Conservation (phyloP, 2,888 invertebrate genomes). For the Dasypolia templi region DNA sequence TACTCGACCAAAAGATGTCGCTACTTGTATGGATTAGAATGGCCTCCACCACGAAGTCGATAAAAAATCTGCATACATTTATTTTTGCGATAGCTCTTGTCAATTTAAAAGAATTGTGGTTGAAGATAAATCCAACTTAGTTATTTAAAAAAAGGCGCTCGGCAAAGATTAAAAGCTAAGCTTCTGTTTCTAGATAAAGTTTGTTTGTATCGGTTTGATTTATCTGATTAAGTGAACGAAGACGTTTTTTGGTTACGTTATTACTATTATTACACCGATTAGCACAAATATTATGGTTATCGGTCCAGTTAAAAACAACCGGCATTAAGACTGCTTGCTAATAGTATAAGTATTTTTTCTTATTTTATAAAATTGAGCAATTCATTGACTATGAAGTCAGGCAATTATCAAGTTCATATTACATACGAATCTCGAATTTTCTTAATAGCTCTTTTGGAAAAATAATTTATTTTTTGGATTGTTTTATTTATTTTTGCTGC, state of each 20-base stretch:
- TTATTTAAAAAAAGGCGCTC: not conserved
- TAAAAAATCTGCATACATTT: not conserved
- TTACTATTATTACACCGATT: not conserved
- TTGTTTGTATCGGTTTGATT: not conserved
- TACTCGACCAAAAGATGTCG: slow-evolving; percentile 55
- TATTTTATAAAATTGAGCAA: no score
- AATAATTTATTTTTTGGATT: no score
- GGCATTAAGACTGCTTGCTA: not conserved
- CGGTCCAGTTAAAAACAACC: not conserved
- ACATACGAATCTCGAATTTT: not conserved
- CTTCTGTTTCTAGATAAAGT: not conserved
- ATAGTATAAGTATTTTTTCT: not conserved
- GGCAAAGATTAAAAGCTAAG: not conserved
- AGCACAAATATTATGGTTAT: slow-evolving; percentile 6
- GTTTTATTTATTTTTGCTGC: no score
- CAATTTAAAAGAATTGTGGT: not conserved
- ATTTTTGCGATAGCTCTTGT: no score
- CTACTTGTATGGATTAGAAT: slow-evolving; percentile 20
- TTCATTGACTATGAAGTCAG: slow-evolving; percentile 9
- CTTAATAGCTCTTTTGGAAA: not conserved
- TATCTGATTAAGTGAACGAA: not conserved
- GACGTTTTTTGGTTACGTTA: slow-evolving; percentile 9
- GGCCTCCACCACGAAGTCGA: rapidly evolving
- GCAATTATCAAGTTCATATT: not conserved
- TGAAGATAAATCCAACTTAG: not conserved